Evolutionary conservation across 2,113 vertebrate genomes (phyloP), one percentile per base, ranked within the genome.

Genomic region (Meriones unguiculatus): DNA sequence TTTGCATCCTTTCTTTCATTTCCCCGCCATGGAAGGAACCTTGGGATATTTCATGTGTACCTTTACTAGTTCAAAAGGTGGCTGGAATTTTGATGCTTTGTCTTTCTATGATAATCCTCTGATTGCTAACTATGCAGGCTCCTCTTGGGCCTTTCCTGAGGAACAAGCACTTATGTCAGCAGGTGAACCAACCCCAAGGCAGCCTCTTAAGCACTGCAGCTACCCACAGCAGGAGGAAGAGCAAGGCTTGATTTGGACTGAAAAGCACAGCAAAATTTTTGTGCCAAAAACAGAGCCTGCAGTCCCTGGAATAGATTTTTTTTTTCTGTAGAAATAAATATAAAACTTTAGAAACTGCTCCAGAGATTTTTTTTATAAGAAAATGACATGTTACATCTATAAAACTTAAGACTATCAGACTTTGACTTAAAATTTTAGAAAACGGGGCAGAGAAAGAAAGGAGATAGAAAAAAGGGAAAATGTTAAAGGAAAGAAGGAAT

Each of bases 221-320:
- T 2, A 0, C 30, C 70, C 87, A 57, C 11, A 59, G 75, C 87
- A 15, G 80, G 75, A 59, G 62, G 22, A 62, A 95, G 73, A 88
- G 94, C 64, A 8, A 7, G 30, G 35, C 70, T 95, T 95, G 96
- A 95, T 97, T 97, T 95, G 70, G 78, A 78, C 8, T 64, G 38
- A 91, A 95, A 92, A 97, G 87, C 92, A 89, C 90, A 94, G 95
- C 91, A 97, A 94, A 97, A 86, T 77, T 92, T 94, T 46, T 65
- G 67, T 95, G 91, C 70, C 80, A 77, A 78, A 96, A 93, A 80
- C 81, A 81, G 81, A 82, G 92, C 67, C 96, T 93, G 62, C 46
- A 88, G 64, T 78, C 93, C 77, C 90, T 32, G 90, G 95, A 95
- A 96, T 62, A 90, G 91, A 82, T n/a, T 84, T 92, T 85, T 91